These are phyloP conservation scores for Eptesicus fuscus DNA, from an alignment of 2,113 vertebrate genomes.

Conservation along the genomic window DNA sequence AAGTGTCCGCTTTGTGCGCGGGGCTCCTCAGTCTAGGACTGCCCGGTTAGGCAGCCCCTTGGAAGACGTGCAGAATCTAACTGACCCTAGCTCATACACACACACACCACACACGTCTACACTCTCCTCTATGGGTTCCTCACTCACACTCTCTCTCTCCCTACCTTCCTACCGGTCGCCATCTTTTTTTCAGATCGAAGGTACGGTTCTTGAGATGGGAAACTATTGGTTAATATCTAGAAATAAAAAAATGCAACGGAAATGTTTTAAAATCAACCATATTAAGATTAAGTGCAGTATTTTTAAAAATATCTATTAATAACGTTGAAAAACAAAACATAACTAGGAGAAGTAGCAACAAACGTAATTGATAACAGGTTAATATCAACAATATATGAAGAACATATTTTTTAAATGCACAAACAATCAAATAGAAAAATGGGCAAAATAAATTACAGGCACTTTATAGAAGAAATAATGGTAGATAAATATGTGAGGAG, in stretches of 20 bases:
- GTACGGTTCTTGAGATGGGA: neutral
- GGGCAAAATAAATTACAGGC: neutral
- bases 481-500: neutral
- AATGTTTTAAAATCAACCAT: neutral
- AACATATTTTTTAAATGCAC: neutral
- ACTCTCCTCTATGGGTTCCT: too few species aligned
- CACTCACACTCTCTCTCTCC: too few species aligned
- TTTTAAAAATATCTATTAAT: neutral
- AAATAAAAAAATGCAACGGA: neutral
- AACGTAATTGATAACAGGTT: neutral
- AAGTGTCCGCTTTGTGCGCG: too few species aligned
- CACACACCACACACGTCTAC: too few species aligned
- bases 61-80: too few species aligned
- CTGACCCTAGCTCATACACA: too few species aligned
- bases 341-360: neutral
- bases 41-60: too few species aligned
- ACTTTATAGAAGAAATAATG: neutral
- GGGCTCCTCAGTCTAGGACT: too few species aligned
- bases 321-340: neutral
- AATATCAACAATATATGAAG: neutral
- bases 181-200: too few species aligned
- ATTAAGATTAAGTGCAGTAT: neutral
- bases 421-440: neutral
- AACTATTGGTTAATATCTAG: neutral
- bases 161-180: too few species aligned